Evolutionary conservation across 2,888 invertebrate genomes (phyloP), one percentile per base, ranked within the genome.

Genomic region (Unio pictorum): DNA sequence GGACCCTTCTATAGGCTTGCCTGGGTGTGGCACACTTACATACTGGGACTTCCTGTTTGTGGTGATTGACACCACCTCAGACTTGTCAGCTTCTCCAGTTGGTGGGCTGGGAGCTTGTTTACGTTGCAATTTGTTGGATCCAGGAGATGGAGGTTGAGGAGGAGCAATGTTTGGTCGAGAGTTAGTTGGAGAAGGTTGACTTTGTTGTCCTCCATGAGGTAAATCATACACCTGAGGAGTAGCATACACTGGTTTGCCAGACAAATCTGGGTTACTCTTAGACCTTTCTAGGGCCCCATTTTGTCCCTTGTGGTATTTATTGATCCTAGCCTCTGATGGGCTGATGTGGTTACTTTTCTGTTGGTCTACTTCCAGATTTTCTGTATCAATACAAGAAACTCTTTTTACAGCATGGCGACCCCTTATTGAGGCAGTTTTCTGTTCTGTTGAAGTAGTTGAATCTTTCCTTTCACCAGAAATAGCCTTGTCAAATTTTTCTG

Each of bases 401-500:
- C 86, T 77, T 73, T 86, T 86, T 54, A 86, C 80, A 63, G 86
- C 81, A 75, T 87, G 96, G 57, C 97, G 92, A 79, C 95, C 94
- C 79, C 96, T 93, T 82, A 98, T 96, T 73, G 97, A 97, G 8
- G 97, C 97, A 57, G 96, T 96, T 87, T 96, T 93, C 64, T 75
- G 84, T 62, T 87, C 85, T 26, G 80, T 76, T 60, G 77, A 71
- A 8, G 64, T 61, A 11, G 62, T 11, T 45, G 45, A 7, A 76
- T 67, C 15, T 70, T 68, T 30, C 71, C 73, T 60, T 70, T 70
- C 18, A 58, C 67, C 11, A 63, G 66, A 18, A 66, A 90, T 77
- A 20, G 88, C 86, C 59, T 87, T 78, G 73, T 90, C 90, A 11
- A 89, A 80, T 72, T 85, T 84, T 78, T 89, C 90, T 89, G 82